phyloP scores from a whole-genome alignment of 2,113 vertebrate species.

The Dipodomys stephensi region DNA sequence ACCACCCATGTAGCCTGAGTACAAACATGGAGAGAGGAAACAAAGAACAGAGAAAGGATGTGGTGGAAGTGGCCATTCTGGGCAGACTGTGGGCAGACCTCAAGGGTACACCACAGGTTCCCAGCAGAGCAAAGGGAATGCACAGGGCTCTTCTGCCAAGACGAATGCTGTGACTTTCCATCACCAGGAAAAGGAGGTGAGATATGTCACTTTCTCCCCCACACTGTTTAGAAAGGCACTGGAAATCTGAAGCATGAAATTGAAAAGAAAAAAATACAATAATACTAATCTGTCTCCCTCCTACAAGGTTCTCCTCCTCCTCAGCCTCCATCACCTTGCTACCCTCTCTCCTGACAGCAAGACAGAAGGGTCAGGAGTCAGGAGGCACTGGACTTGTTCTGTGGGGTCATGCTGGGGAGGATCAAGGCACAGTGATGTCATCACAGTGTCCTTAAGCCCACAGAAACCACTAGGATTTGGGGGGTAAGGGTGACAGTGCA shows the following conservation, averaged over 20 bases:
- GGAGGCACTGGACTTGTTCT: fast-evolving
- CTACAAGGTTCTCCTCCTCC: not conserved
- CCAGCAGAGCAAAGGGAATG: not conserved
- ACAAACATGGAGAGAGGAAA: fast-evolving
- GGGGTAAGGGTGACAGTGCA: not conserved
- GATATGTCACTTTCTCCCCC: not conserved
- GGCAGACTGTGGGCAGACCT: not conserved
- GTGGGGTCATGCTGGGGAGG: fast-evolving
- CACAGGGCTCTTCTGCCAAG: not conserved
- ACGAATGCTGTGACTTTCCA: not conserved
- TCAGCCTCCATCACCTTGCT: not conserved
- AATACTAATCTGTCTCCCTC: not conserved
- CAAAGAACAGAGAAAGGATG: fast-evolving
- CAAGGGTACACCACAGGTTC: not conserved
- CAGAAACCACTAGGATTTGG: not conserved
- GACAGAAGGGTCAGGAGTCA: not conserved
- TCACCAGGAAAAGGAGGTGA: not conserved
- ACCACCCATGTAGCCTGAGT: not conserved
- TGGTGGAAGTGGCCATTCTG: fast-evolving
- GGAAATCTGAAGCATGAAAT: slow-evolving; percentile 67
- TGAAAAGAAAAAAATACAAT: slow-evolving; percentile 40
- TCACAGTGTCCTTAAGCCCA: fast-evolving
- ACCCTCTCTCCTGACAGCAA: not conserved
- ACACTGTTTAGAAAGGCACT: not conserved
- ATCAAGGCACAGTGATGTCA: not conserved